These are phyloP conservation scores for Oryzaephilus surinamensis DNA, from an alignment of 1,140 invertebrate genomes.

Conservation along the genomic window DNA sequence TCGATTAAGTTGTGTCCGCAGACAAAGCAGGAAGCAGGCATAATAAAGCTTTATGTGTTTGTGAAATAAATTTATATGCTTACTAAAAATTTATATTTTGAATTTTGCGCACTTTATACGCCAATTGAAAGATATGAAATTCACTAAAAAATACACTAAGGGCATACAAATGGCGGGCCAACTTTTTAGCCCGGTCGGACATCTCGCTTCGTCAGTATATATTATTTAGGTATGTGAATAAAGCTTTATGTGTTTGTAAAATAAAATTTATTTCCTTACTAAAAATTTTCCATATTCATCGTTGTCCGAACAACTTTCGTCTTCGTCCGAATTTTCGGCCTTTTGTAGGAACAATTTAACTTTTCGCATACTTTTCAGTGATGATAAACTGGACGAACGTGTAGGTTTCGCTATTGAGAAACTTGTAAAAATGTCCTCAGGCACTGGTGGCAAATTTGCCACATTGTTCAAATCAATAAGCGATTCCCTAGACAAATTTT, in stretches of 20 bases:
- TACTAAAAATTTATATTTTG: background rate
- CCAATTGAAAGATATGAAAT: too few species aligned
- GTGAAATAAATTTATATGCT: too few species aligned
- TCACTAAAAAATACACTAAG: too few species aligned
- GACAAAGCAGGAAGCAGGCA: too few species aligned
- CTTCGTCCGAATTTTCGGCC: slow-evolving; percentile 34
- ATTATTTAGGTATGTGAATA: too few species aligned
- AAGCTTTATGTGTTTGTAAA: background rate
- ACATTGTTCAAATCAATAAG: slow-evolving; percentile 35
- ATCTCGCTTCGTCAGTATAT: too few species aligned
- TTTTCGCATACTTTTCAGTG: slow-evolving; percentile 36
- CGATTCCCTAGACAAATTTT: slow-evolving; percentile 35
- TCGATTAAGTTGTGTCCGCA: too few species aligned
- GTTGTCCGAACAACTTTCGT: slow-evolving; percentile 31
- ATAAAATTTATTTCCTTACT: background rate
- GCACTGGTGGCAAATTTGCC: slow-evolving; percentile 35
- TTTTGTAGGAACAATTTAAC: slow-evolving; percentile 35
- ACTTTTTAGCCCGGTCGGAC: too few species aligned
- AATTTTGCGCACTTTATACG: background rate
- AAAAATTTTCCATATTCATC: slow-evolving; percentile 35
- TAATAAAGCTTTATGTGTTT: too few species aligned
- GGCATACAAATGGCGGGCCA: too few species aligned
- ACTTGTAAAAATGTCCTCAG: slow-evolving; percentile 36
- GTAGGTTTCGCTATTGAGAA: slow-evolving; percentile 28
- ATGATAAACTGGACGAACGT: slow-evolving; percentile 34